Conservation (phyloP, 2,797 vertebrate species). For the Parambassis ranga region DNA sequence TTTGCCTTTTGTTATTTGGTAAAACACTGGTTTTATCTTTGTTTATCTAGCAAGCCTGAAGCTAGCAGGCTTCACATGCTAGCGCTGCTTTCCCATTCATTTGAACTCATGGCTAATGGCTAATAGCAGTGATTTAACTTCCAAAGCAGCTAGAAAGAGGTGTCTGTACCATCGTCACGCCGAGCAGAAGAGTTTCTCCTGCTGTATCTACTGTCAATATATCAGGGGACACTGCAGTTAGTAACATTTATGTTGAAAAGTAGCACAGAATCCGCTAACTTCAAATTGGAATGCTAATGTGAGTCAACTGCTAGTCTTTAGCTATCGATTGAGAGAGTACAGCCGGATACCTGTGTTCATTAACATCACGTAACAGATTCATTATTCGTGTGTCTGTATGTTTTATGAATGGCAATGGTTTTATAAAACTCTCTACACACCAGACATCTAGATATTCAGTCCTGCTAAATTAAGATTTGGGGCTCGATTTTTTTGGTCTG, state of each 20-base stretch:
- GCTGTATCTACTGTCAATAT: neutral
- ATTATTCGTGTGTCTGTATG: too few relatives aligned
- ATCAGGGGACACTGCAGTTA: neutral
- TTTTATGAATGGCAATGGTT: too few relatives aligned
- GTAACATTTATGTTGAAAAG: neutral
- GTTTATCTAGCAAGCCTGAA: neutral
- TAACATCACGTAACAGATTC: too few relatives aligned
- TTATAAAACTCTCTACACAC: too few relatives aligned
- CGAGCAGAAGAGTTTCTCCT: too few relatives aligned
- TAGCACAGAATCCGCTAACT: neutral
- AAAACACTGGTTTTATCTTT: neutral
- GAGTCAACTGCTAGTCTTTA: neutral
- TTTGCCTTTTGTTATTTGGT: neutral
- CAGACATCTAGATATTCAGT: neutral
- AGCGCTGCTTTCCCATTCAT: slow-evolving; percentile 63
- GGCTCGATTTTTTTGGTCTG: slow-evolving; percentile 61
- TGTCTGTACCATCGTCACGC: neutral
- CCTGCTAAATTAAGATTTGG: neutral
- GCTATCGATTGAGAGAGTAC: neutral
- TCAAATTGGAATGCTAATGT: neutral
- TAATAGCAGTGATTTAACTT: slow-evolving; percentile 5
- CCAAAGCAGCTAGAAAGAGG: neutral
- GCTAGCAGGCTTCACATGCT: slow-evolving; percentile 39
- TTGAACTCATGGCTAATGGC: slow-evolving; percentile 10
- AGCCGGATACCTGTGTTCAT: too few relatives aligned